Evolutionary conservation across 2,797 vertebrate genomes (phyloP).

Genomic region (Anguilla obscura): DNA sequence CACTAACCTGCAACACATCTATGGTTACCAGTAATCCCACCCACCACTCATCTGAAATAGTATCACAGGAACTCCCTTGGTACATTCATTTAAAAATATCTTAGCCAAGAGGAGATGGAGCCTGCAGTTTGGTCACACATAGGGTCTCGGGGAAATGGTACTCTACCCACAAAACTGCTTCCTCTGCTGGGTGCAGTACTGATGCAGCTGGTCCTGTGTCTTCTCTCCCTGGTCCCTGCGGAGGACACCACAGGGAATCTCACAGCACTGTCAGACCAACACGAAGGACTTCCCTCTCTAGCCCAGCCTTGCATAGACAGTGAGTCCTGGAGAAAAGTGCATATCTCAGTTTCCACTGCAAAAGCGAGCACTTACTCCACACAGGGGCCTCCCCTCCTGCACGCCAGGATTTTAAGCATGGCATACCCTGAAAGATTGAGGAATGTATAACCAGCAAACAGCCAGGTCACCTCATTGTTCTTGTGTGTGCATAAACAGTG

Average conservation of each 20-base stretch:
- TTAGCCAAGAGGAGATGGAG: conserved; percentile 37
- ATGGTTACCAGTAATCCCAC: not conserved
- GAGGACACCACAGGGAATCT: not conserved
- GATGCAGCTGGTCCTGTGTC: not conserved
- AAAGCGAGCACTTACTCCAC: conserved; percentile 62
- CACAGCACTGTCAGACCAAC: not conserved
- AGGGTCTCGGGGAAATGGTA: not conserved
- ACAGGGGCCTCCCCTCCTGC: conserved; percentile 59
- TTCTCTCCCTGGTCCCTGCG: no score
- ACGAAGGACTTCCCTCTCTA: conserved; percentile 19
- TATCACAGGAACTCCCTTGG: conserved; percentile 32
- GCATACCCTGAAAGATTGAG: conserved; percentile 70
- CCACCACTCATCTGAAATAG: not conserved
- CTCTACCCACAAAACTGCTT: not conserved
- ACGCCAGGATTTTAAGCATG: conserved; percentile 73
- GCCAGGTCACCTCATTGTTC: conserved; percentile 68
- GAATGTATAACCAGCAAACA: conserved; percentile 72
- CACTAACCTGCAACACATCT: not conserved
- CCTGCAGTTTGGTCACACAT: conserved; percentile 23
- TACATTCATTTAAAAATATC: not conserved
- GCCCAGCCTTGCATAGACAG: conserved; percentile 40
- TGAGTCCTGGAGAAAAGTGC: conserved; percentile 45
- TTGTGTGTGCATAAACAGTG: conserved; percentile 68
- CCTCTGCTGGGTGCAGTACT: not conserved
- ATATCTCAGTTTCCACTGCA: conserved; percentile 64